These are phyloP conservation scores for Odontomyia ornata DNA, from an alignment of 2,888 invertebrate genomes.

Conservation along the genomic window DNA sequence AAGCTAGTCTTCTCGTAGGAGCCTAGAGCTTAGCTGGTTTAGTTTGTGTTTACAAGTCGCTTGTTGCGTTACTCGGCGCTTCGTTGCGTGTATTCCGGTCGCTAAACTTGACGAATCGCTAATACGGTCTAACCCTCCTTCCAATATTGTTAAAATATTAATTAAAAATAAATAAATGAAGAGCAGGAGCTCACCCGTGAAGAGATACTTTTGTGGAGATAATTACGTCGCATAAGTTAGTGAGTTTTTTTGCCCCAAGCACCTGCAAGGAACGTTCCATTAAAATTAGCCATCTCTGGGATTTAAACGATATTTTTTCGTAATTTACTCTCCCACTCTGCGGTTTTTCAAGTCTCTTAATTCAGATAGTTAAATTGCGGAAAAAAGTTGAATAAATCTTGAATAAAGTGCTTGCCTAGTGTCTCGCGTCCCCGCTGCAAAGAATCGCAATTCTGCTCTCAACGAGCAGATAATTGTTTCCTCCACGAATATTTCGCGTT, in stretches of 20 bases:
- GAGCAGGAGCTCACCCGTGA: neutral
- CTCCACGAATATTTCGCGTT: no score
- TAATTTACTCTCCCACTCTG: no score
- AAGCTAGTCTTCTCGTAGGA: conserved; percentile 20
- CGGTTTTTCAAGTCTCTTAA: no score
- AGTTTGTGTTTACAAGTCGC: conserved; percentile 43
- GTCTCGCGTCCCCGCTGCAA: no score
- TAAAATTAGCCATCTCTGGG: no score
- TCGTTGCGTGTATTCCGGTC: conserved; percentile 26
- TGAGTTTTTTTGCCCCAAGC: neutral
- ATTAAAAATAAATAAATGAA: neutral
- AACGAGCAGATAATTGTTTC: no score
- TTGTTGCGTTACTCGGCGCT: conserved; percentile 23
- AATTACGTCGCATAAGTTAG: no score
- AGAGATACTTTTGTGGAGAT: neutral
- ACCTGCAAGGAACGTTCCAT: neutral
- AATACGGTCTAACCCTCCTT: neutral
- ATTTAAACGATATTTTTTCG: no score
- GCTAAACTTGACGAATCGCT: neutral
- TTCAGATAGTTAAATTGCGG: no score
- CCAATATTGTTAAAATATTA: neutral
- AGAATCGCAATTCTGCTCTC: no score
- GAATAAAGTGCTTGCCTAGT: no score
- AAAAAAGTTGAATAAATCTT: no score
- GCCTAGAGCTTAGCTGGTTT: neutral